Base-by-base conservation (phyloP, 2,888 invertebrate genomes). In the Amorpha juglandis region DNA sequence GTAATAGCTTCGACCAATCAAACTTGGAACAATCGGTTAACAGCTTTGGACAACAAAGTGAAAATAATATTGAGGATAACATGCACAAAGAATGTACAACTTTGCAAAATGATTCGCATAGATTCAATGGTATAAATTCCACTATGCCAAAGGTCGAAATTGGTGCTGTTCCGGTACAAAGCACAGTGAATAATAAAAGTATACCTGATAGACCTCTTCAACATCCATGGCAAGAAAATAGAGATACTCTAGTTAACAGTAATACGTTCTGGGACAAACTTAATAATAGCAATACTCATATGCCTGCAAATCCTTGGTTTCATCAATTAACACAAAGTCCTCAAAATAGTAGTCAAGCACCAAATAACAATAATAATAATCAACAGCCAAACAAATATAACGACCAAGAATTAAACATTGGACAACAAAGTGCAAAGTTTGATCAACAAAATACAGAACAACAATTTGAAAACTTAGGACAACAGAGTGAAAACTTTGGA, bases 401-500 rank as follows among this genome's bases (percentile, higher is more conserved):
- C 19, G 42, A 71, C 62, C 51, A 51, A 45, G 38, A 53, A 19
- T 38, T 66, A 58, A 71, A 76, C 66, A 75, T 80, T 63, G 73
- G 65, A 16, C 76, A 78, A n/a, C 74, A 77, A 69, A 68, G 62
- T 63, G 70, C 73, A 64, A 73, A 72, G 62, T 66, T 72, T 19
- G 66, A 71, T 35, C 78, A 81, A 74, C 69, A 64, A 63, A 64
- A 70, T 45, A 45, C n/a, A 19, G 53, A 62, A 35, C 67, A 70
- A 66, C 63, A 74, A 68, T 65, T 65, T 55, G 62, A 27, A 47
- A 55, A 67, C 27, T 65, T 71, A 12, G 67, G 68, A 45, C 69
- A 71, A 38, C 63, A 65, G 63, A 33, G 11, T 64, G 55, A 19
- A 58, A 65, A 12, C 11, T 65, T 71, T 48, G 69, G 62, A 14